A percentile compares a stretch with the other conserved stretches of the same genome.
Conservation (phyloP, 2,888 invertebrate genomes). For the Conomelus anceps region DNA sequence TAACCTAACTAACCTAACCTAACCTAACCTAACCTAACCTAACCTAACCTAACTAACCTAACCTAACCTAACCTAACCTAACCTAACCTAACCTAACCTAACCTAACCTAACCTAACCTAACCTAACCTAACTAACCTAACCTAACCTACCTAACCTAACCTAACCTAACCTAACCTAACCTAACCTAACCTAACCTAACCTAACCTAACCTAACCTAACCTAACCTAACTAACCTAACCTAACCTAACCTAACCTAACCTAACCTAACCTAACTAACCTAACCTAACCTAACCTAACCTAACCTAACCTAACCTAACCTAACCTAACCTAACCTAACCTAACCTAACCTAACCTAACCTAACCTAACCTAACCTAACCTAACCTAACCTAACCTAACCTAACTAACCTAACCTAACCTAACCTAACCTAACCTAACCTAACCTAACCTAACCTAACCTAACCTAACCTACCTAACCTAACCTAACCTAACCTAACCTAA, state of each 20-base stretch:
- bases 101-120: slow-evolving; percentile 27
- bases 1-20: slow-evolving; percentile 24
- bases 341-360: slow-evolving; percentile 24
- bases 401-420: slow-evolving; percentile 27
- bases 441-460: no score
- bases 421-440: slow-evolving; percentile 4
- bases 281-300: slow-evolving; percentile 16
- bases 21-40: slow-evolving; percentile 22
- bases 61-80: slow-evolving; percentile 28
- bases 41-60: slow-evolving; percentile 26
- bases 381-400: slow-evolving; percentile 26
- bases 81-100: slow-evolving; percentile 25
- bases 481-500: no score
- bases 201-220: slow-evolving; percentile 26
- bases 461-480: no score
- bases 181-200: slow-evolving; percentile 24
- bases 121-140: slow-evolving; percentile 14
- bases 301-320: slow-evolving; percentile 25
- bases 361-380: slow-evolving; percentile 27
- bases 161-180: slow-evolving; percentile 27
- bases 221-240: slow-evolving; percentile 25
- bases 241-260: slow-evolving; percentile 22
- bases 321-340: slow-evolving; percentile 25
- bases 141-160: slow-evolving; percentile 22
- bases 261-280: slow-evolving; percentile 20